These are phyloP conservation scores for Bolborhynchus lineola DNA, from an alignment of 2,113 vertebrate genomes.

Conservation along the genomic window DNA sequence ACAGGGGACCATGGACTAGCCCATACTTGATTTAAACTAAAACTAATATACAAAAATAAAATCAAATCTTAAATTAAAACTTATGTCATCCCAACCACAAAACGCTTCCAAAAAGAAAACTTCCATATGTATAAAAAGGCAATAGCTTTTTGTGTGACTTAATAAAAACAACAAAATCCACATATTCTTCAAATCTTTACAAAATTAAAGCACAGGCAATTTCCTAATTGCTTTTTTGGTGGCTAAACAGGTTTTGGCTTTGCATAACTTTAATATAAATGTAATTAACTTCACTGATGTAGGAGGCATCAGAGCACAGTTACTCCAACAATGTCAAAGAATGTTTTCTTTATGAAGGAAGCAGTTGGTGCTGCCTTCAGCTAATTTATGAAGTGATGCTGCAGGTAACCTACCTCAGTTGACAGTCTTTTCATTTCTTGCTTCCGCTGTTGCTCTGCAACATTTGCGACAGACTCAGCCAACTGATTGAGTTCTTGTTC, in stretches of 20 bases:
- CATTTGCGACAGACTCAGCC: conserved; percentile 73
- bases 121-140: background rate
- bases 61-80: background rate
- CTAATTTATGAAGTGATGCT: fast-evolving
- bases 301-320: fast-evolving
- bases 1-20: background rate
- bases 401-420: conserved; percentile 70
- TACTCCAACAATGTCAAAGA: background rate
- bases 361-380: background rate
- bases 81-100: background rate
- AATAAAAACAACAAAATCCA: background rate
- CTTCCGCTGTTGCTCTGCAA: conserved; percentile 78
- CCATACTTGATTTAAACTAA: background rate
- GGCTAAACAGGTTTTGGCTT: background rate
- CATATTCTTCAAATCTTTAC: background rate
- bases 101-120: background rate
- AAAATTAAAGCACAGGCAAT: background rate
- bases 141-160: background rate
- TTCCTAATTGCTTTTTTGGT: background rate
- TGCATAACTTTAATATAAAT: fast-evolving
- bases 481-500: conserved; percentile 83
- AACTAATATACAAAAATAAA: background rate
- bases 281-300: background rate
- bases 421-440: conserved; percentile 73
- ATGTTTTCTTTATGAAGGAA: background rate